Percentiles rank a stretch among this genome's conserved stretches.
Conservation (phyloP, 2,888 invertebrate species). For the Meteorus cinctellus region DNA sequence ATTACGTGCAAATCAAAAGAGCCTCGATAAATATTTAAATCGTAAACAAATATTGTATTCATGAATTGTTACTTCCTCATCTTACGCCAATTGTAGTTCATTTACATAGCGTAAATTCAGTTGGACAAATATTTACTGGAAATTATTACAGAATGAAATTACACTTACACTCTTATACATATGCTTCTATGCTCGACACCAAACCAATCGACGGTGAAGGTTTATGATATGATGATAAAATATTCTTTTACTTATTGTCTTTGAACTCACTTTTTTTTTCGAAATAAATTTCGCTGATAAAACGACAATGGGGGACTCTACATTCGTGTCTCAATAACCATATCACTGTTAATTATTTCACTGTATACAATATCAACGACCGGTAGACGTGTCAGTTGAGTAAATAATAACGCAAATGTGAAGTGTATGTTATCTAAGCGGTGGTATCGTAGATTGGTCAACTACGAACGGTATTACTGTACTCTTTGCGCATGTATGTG, state of each 20-base stretch:
- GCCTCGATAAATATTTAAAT: neutral
- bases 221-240: neutral
- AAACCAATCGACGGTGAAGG: neutral
- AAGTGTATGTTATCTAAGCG: conserved; percentile 38
- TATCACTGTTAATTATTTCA: neutral
- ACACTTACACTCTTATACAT: neutral
- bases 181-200: neutral
- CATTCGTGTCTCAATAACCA: neutral
- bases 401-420: conserved; percentile 30
- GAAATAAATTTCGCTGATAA: neutral
- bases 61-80: neutral
- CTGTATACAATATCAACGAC: conserved; percentile 16
- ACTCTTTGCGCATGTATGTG: neutral
- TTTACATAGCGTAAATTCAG: neutral
- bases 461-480: conserved; percentile 34
- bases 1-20: neutral
- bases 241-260: neutral
- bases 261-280: neutral
- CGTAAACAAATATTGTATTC: neutral
- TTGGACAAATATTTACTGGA: conserved; percentile 8
- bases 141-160: neutral
- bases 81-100: neutral
- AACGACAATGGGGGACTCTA: neutral
- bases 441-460: conserved; percentile 45
- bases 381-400: conserved; percentile 20